phyloP scores from a whole-genome alignment of 2,888 invertebrate species.

The Volucella bombylans region DNA sequence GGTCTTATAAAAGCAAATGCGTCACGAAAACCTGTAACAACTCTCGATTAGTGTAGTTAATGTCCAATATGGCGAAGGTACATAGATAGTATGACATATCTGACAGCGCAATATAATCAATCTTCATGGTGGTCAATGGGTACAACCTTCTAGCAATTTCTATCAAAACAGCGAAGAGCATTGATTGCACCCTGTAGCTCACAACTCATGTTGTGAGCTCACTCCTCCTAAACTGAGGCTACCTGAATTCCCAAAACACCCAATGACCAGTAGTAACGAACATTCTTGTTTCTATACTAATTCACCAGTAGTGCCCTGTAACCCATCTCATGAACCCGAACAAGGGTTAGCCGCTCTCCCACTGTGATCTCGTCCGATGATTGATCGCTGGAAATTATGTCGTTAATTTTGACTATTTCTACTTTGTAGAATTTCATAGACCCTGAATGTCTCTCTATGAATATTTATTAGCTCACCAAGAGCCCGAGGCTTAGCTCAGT shows the following conservation, averaged over 20 bases:
- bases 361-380: constrained; percentile 51
- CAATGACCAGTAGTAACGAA: constrained; percentile 20
- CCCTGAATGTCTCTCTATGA: constrained; percentile 20
- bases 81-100: no score
- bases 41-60: no score
- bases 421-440: constrained; percentile 7
- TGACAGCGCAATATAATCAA: no score
- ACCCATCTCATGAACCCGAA: constrained; percentile 37
- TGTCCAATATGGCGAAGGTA: no score
- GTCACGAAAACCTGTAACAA: no score
- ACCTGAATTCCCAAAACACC: constrained; percentile 10
- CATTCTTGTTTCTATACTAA: background rate
- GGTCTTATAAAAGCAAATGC: no score
- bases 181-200: no score
- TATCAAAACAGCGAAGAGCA: no score
- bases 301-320: constrained; percentile 5
- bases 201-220: background rate
- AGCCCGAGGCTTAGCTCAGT: background rate
- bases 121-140: no score
- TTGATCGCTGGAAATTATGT: constrained; percentile 65
- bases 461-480: constrained; percentile 56
- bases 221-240: constrained; percentile 6
- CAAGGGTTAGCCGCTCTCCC: constrained; percentile 29
- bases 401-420: constrained; percentile 53
- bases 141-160: no score